Percentiles rank a stretch among this genome's conserved stretches.
These are phyloP conservation scores for Cephalopachus bancanus DNA, from an alignment of 2,797 vertebrate species.

Conservation along the genomic window DNA sequence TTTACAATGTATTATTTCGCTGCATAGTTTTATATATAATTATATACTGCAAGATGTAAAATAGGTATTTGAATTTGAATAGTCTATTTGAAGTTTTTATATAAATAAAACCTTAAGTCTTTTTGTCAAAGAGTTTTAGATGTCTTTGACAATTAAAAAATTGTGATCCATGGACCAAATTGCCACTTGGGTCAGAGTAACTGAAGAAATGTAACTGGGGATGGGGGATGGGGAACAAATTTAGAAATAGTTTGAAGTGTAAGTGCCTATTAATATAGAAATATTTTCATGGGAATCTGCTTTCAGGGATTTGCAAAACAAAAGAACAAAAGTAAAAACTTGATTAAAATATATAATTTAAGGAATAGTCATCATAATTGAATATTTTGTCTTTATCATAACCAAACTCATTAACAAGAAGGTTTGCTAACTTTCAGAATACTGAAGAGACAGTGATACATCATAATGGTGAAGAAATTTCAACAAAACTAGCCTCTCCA, in stretches of 20 bases:
- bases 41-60: not conserved
- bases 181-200: not conserved
- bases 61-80: constrained; percentile 8
- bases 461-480: not conserved
- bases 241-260: not conserved
- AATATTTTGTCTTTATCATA: not conserved
- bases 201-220: not conserved
- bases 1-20: not conserved
- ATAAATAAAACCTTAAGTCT: not conserved
- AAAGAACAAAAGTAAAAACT: not conserved
- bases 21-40: not conserved
- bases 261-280: not conserved
- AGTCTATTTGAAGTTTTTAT: not conserved
- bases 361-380: not conserved
- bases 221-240: not conserved
- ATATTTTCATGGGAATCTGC: not conserved
- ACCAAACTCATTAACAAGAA: not conserved
- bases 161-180: not conserved
- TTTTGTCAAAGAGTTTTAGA: constrained; percentile 25
- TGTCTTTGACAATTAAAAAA: constrained; percentile 48
- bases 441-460: not conserved
- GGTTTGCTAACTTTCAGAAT: not conserved
- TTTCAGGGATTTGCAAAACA: not conserved
- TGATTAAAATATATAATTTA: not conserved
- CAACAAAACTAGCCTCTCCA: not conserved